A percentile compares a stretch with the other conserved stretches of the same genome.
Evolutionary conservation across 1,140 invertebrate genomes (phyloP).

Genomic region (Bemisia tabaci): DNA sequence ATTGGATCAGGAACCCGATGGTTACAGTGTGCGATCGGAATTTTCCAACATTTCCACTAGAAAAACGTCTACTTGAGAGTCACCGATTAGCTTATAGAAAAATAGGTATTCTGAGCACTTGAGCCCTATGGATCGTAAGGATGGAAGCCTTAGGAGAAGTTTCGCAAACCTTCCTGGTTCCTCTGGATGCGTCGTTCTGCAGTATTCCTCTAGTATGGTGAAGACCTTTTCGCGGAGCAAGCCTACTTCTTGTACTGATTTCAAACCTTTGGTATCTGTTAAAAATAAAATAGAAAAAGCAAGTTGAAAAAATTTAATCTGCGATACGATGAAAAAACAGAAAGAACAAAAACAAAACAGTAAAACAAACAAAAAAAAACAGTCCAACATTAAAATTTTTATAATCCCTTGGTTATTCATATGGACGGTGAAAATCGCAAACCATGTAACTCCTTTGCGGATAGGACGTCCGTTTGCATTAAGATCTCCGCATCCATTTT

Average conservation of each 20-base stretch:
- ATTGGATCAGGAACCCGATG: too few species aligned
- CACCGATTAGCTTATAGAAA: conserved; percentile 82
- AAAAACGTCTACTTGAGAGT: conserved; percentile 54
- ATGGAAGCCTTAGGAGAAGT: conserved; percentile 78
- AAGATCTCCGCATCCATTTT: too few species aligned
- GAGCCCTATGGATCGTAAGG: conserved; percentile 85
- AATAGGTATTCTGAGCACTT: conserved; percentile 93
- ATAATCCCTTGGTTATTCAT: too few species aligned
- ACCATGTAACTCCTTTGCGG: too few species aligned
- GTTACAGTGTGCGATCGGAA: not conserved
- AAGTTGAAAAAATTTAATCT: too few species aligned
- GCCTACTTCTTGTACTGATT: conserved; percentile 69
- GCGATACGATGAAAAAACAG: too few species aligned
- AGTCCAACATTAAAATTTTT: too few species aligned
- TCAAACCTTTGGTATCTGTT: conserved; percentile 76
- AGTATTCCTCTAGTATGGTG: conserved; percentile 87
- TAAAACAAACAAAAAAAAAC: too few species aligned
- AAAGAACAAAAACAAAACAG: too few species aligned
- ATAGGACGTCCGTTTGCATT: too few species aligned
- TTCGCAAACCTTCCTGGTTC: conserved; percentile 92
- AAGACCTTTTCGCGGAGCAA: conserved; percentile 86
- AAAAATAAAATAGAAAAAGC: too few species aligned
- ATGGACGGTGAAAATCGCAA: too few species aligned
- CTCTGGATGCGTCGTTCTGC: conserved; percentile 65
- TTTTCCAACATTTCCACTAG: conserved; percentile 52